These are phyloP conservation scores for Tiphia femorata DNA, from an alignment of 2,888 invertebrate species.

Conservation along the genomic window DNA sequence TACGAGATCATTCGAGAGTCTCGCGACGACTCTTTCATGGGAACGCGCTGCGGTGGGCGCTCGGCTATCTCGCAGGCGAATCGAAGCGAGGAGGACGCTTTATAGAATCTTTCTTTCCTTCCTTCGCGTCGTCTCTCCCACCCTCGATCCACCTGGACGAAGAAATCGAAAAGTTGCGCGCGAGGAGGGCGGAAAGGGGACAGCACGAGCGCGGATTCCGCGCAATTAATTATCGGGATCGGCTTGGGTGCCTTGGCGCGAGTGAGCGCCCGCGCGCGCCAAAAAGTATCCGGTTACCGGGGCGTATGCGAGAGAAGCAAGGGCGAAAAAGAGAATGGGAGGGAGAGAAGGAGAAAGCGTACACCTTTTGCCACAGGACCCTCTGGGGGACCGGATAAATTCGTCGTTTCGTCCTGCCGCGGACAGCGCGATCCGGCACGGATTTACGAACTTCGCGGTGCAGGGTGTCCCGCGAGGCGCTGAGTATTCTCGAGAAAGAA, in stretches of 20 bases:
- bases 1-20: background rate
- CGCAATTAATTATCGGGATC: constrained; percentile 59
- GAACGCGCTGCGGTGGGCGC: constrained; percentile 17
- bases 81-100: constrained; percentile 28
- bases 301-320: constrained; percentile 15
- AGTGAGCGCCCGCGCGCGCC: constrained; percentile 42
- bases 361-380: constrained; percentile 37
- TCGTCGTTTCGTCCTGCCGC: constrained; percentile 44
- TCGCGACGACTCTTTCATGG: constrained; percentile 23
- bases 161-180: constrained; percentile 36
- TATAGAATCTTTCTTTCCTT: constrained; percentile 13
- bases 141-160: constrained; percentile 6
- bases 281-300: constrained; percentile 59
- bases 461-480: background rate
- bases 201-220: constrained; percentile 46
- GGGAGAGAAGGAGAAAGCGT: constrained; percentile 20
- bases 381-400: constrained; percentile 47
- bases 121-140: background rate
- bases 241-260: constrained; percentile 26
- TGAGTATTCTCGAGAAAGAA: too few relatives aligned
- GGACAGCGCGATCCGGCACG: constrained; percentile 24
- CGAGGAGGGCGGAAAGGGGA: too few relatives aligned
- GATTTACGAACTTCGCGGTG: constrained; percentile 39
- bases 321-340: constrained; percentile 8
- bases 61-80: constrained; percentile 17